Conservation (phyloP, 2,113 vertebrate species). For the Megaleporinus macrocephalus region DNA sequence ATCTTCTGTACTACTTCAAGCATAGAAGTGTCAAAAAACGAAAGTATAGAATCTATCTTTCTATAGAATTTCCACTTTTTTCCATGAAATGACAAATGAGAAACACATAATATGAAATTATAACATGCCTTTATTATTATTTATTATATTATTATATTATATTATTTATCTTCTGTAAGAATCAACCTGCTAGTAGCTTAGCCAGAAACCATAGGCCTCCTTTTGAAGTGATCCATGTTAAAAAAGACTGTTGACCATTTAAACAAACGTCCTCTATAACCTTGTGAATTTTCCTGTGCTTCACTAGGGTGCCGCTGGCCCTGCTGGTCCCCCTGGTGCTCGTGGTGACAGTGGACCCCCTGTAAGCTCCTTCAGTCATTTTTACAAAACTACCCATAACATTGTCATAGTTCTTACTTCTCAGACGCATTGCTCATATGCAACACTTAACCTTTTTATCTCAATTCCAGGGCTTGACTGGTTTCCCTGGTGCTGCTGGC, state of each 20-base stretch:
- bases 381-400: background rate
- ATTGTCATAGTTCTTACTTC: background rate
- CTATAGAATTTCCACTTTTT: no score
- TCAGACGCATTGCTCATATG: conserved; percentile 1
- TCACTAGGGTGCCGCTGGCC: conserved; percentile 75
- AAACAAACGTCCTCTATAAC: background rate
- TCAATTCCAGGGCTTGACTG: conserved; percentile 77
- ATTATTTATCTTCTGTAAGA: no score
- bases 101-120: no score
- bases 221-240: background rate
- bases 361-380: conserved; percentile 68
- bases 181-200: background rate
- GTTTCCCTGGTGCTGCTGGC: conserved; percentile 81
- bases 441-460: conserved; percentile 40
- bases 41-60: no score
- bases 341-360: conserved; percentile 78
- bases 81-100: no score
- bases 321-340: conserved; percentile 73
- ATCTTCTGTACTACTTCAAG: no score
- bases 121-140: no score
- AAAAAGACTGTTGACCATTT: background rate
- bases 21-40: no score
- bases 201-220: background rate
- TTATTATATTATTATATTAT: no score
- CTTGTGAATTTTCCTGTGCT: conserved; percentile 23